Evolutionary conservation across 2,797 vertebrate genomes (phyloP).

Genomic region (Buceros bicornis): DNA sequence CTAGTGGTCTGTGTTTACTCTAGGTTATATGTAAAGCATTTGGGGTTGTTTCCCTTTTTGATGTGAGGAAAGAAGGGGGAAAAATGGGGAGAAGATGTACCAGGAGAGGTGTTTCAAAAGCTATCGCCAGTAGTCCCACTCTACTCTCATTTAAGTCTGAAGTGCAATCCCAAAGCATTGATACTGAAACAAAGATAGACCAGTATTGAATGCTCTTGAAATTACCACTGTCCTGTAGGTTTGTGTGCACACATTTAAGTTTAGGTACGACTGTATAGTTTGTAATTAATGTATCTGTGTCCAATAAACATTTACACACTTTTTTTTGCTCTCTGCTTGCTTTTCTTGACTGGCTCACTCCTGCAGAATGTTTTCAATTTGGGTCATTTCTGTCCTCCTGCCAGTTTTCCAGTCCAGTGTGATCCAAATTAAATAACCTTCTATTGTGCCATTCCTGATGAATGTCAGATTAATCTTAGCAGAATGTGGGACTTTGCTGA

Average conservation of each 20-base stretch:
- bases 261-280: neutral
- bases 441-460: slow-evolving; percentile 72
- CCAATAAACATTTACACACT: neutral
- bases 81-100: neutral
- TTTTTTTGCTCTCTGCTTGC: neutral
- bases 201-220: neutral
- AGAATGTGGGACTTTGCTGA: slow-evolving; percentile 70
- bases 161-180: neutral
- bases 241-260: neutral
- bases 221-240: neutral
- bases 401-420: slow-evolving; percentile 73
- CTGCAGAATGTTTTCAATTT: slow-evolving; percentile 65
- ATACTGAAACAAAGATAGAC: neutral
- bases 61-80: neutral
- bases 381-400: slow-evolving; percentile 67
- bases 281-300: neutral
- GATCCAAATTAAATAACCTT: slow-evolving; percentile 78
- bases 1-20: neutral
- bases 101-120: neutral
- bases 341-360: slow-evolving; percentile 43
- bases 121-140: neutral
- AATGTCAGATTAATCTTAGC: slow-evolving; percentile 71
- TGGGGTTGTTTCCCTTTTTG: neutral
- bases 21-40: neutral
- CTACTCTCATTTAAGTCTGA: neutral